Evolutionary conservation across 2,113 vertebrate species (phyloP), one percentile per base, ranked within the genome.

Genomic region (Stictonetta naevosa): DNA sequence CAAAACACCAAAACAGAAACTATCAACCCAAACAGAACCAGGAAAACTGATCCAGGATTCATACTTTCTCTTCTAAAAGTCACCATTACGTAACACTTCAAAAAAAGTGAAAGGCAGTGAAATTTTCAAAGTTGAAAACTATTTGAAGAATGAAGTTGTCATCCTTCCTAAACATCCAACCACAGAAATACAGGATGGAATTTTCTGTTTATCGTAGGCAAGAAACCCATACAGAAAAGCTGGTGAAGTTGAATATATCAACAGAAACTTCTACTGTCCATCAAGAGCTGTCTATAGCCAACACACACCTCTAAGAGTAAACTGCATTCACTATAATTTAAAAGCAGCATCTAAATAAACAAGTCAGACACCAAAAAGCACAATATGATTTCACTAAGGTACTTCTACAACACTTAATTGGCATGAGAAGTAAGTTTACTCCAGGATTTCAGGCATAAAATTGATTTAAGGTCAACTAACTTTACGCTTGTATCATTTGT

Each of bases 201-300:
- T 60, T 89, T 82, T 74, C 81, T 81, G 56, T 44, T 83, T 55
- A 26, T 5, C 75, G 76, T 23, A 53, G 59, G 58, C 74, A 89
- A 75, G 69, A 88, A 88, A 42, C 38, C 10, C 69, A 18, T 50
- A 42, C 10, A 64, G 86, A 85, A 58, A 86, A 73, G 13, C 50
- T 69, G 29, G 36, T 72, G 64, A 74, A 77, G 62, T 4, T 4
- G 28, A 58, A 14, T 18, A 20, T 6, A 85, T 40, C 55, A 86
- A 36, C 73, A 86, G 22, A 87, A 90, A 34, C 9, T 14, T 29
- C 20, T 48, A 3, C 42, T 42, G 33, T 28, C 56, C 31, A 44
- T n/a, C n/a, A 38, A 3, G 22, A 59, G 69, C 28, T 16, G n/a
- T 17, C 29, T 19, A 44, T 21, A 89, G 22, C 17, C 63, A 90